Evolutionary conservation across 35 echinoderm and acorn worm species (phyloP).

Genomic region (Nesometra sesokonis): DNA sequence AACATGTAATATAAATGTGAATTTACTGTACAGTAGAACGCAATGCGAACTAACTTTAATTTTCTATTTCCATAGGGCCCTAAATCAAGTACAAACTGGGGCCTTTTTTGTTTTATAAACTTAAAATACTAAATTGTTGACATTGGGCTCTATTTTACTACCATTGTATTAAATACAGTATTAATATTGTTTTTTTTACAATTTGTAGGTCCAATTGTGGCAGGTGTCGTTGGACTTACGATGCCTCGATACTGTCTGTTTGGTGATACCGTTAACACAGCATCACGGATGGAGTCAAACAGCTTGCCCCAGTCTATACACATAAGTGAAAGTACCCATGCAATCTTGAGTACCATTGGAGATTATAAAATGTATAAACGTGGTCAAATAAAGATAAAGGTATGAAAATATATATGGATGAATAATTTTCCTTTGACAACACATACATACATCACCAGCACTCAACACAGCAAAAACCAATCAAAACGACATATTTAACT

Average conservation of each 20-base stretch:
- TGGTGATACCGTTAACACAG: slow-evolving; percentile 93
- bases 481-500: too few relatives aligned
- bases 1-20: too few relatives aligned
- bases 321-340: slow-evolving; percentile 30
- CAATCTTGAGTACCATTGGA: slow-evolving; percentile 42
- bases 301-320: slow-evolving; percentile 67
- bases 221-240: slow-evolving; percentile 80
- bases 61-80: too few relatives aligned
- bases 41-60: too few relatives aligned
- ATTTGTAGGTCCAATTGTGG: slow-evolving; percentile 49
- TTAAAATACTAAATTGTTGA: too few relatives aligned
- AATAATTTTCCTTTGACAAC: background rate
- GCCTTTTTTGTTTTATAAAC: too few relatives aligned
- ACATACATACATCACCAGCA: too few relatives aligned
- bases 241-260: slow-evolving; percentile 98
- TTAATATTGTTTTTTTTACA: background rate
- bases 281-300: slow-evolving; percentile 93
- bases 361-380: slow-evolving; percentile 57
- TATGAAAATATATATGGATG: background rate
- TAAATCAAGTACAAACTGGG: too few relatives aligned
- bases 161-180: too few relatives aligned
- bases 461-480: too few relatives aligned
- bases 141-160: too few relatives aligned
- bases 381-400: slow-evolving; percentile 76
- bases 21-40: too few relatives aligned